A percentile compares a stretch with the other conserved stretches of the same genome.
Conservation (phyloP, 2,113 vertebrate species). For the Neopipo cinnamomea region DNA sequence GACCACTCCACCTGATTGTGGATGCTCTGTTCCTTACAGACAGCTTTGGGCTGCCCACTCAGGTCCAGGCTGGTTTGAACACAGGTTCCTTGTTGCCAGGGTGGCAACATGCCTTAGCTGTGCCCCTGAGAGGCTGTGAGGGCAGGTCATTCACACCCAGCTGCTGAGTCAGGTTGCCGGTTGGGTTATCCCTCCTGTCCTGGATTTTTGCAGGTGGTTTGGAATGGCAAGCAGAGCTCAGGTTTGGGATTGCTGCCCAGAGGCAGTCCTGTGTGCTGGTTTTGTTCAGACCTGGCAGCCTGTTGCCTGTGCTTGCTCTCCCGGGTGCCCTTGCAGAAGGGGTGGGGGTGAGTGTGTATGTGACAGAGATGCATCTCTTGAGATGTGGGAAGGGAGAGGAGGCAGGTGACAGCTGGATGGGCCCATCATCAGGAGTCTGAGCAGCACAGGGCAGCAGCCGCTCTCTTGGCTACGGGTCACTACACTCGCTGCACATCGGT, state of each 20-base stretch:
- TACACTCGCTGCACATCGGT: not conserved
- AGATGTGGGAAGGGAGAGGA: not conserved
- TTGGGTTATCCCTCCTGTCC: not conserved
- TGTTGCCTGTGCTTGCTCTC: not conserved
- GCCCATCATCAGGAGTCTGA: not conserved
- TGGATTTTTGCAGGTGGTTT: not conserved
- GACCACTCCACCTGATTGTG: not conserved
- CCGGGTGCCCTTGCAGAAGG: not conserved
- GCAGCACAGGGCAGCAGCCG: not conserved
- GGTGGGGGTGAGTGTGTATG: not conserved
- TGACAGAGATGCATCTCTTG: not conserved
- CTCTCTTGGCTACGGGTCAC: not conserved
- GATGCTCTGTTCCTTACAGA: not conserved
- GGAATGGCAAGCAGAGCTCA: not conserved
- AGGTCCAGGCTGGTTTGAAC: not conserved
- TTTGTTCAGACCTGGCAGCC: not conserved
- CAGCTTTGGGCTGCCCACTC: fast-evolving
- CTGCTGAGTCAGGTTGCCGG: not conserved
- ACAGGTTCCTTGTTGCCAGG: not conserved
- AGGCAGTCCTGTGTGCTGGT: not conserved
- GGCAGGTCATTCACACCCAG: not conserved
- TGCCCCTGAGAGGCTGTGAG: not conserved
- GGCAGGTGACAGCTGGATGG: not conserved
- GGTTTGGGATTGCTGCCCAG: not conserved
- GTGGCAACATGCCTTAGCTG: fast-evolving